Conservation (phyloP, 1,140 invertebrate genomes). For the Himalopsyche phryganea region DNA sequence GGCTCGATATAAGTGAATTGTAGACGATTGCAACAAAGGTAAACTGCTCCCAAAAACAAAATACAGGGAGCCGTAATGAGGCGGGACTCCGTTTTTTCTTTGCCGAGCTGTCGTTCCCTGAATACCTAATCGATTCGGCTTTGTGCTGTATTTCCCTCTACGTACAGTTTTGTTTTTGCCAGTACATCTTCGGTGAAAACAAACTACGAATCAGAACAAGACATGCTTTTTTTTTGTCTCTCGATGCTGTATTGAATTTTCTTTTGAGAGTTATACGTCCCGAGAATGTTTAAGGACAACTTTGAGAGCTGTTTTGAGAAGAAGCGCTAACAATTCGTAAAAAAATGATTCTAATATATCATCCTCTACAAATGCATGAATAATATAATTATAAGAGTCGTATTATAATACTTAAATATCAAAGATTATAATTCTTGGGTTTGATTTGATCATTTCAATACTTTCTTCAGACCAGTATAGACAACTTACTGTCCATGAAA, state of each 20-base stretch:
- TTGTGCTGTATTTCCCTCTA: slow-evolving; percentile 25
- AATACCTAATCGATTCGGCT: slow-evolving; percentile 28
- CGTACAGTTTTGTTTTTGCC: slow-evolving; percentile 27
- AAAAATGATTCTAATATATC: too few relatives aligned
- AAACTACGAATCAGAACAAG: slow-evolving; percentile 26
- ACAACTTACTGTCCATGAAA: too few relatives aligned
- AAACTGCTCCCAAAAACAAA: slow-evolving; percentile 11
- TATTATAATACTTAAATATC: too few relatives aligned
- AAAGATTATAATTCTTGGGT: too few relatives aligned
- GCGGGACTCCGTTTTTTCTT: slow-evolving; percentile 25
- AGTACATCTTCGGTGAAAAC: slow-evolving; percentile 21
- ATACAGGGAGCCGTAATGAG: slow-evolving; percentile 29
- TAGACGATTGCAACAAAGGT: slow-evolving; percentile 2
- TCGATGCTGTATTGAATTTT: slow-evolving; percentile 33
- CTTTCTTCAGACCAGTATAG: too few relatives aligned
- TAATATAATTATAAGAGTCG: too few relatives aligned
- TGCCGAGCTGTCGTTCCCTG: slow-evolving; percentile 21
- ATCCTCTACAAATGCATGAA: too few relatives aligned
- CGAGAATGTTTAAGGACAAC: slow-evolving; percentile 31
- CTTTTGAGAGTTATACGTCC: slow-evolving; percentile 35
- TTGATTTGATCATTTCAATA: too few relatives aligned
- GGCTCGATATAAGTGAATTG: slow-evolving; percentile 12
- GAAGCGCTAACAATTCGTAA: too few relatives aligned
- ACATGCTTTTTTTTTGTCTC: slow-evolving; percentile 17
- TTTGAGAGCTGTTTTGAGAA: slow-evolving; percentile 20